phyloP scores from a whole-genome alignment of 2,113 vertebrate species.

The Festucalex cinctus region DNA sequence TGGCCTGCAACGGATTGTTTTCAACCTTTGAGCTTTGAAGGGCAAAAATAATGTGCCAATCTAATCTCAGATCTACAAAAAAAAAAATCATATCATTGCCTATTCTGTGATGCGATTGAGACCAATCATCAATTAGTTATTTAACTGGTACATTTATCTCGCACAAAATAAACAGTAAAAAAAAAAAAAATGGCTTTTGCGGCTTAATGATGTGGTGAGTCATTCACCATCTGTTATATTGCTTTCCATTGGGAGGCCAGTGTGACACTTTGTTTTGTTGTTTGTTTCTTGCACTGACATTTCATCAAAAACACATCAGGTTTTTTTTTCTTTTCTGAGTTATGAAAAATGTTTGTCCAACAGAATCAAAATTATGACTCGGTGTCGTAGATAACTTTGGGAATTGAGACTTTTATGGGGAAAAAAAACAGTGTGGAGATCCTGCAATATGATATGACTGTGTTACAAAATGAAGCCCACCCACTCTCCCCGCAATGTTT shows the following conservation, averaged over 20 bases:
- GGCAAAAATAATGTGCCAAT: not conserved
- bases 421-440: not conserved
- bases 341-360: conserved; percentile 36
- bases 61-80: not conserved
- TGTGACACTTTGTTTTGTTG: conserved; percentile 28
- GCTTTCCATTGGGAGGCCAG: conserved; percentile 39
- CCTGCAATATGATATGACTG: not conserved
- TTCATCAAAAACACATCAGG: conserved; percentile 37
- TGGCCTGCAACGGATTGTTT: not conserved
- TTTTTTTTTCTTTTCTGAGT: conserved; percentile 27
- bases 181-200: not conserved
- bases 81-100: not conserved
- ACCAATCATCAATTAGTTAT: not conserved
- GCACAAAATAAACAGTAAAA: not conserved
- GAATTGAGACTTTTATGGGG: conserved; percentile 1
- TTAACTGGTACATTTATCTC: not conserved
- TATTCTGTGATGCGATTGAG: not conserved
- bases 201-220: conserved; percentile 30
- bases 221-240: conserved; percentile 35
- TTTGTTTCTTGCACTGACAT: conserved; percentile 3
- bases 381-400: not conserved
- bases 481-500: not conserved
- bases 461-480: not conserved
- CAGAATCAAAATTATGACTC: conserved; percentile 16
- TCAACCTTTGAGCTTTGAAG: not conserved